Evolutionary conservation across 1,140 invertebrate genomes (phyloP).

Genomic region (Drosophila watanabei): DNA sequence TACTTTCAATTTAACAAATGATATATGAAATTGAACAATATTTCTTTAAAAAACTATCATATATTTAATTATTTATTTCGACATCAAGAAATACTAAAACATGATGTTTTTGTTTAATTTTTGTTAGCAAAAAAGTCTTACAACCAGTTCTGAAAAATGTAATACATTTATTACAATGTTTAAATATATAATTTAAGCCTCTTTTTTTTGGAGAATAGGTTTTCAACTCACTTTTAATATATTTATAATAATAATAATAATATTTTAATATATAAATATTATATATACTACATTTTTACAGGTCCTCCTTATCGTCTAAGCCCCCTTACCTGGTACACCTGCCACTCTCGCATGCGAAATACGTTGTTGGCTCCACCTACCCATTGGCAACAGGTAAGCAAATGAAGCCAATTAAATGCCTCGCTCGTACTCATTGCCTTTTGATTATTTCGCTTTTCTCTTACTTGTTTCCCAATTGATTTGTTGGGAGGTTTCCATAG

Average conservation of each 20-base stretch:
- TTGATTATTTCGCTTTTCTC: conserved; percentile 48
- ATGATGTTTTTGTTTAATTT: no score
- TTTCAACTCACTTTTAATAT: neutral
- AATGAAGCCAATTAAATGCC: conserved; percentile 72
- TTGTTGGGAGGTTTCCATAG: conserved; percentile 54
- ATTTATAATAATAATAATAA: neutral
- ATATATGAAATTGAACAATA: neutral
- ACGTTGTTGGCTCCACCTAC: conserved; percentile 62
- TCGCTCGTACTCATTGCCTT: conserved; percentile 47
- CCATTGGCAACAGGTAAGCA: conserved; percentile 15
- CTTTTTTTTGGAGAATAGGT: neutral
- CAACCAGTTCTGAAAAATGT: no score
- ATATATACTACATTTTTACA: neutral
- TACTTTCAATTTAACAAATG: neutral
- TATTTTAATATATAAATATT: neutral
- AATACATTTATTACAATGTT: no score
- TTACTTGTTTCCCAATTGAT: conserved; percentile 63
- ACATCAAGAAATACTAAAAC: no score
- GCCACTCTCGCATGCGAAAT: conserved; percentile 25
- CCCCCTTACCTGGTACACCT: neutral
- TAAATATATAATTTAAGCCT: no score
- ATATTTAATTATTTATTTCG: neutral
- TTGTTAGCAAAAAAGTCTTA: no score
- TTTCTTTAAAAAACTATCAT: neutral
- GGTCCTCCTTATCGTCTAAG: conserved; percentile 11